A percentile compares a stretch with the other conserved stretches of the same genome.
Conservation (phyloP, 1,140 invertebrate species). For the Tetranychus urticae region DNA sequence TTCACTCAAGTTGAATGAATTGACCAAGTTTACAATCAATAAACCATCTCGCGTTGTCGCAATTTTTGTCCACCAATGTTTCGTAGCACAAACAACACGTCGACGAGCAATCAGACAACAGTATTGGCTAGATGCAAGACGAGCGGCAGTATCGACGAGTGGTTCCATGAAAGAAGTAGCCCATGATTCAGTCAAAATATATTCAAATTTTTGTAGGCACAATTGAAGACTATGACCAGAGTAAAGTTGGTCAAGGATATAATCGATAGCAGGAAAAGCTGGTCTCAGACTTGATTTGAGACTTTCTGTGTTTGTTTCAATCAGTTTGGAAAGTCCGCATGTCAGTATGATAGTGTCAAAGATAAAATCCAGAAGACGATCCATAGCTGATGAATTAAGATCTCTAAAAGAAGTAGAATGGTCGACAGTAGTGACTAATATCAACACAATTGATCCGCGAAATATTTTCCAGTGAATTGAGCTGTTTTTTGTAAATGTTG, state of each 20-base stretch:
- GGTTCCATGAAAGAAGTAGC: background rate
- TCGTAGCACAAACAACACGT: slow-evolving; percentile 3
- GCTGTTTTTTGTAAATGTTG: background rate
- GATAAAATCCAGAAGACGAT: slow-evolving; percentile 1
- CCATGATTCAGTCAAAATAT: background rate
- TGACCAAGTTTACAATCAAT: background rate
- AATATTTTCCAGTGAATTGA: slow-evolving; percentile 6
- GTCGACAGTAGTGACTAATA: background rate
- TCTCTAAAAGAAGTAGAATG: background rate
- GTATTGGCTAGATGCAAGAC: slow-evolving; percentile 1
- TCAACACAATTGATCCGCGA: slow-evolving; percentile 4
- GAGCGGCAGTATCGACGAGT: background rate
- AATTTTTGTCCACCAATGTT: slow-evolving; percentile 5
- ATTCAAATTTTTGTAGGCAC: background rate
- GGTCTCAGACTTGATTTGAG: slow-evolving; percentile 2
- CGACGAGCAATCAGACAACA: slow-evolving; percentile 1
- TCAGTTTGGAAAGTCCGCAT: background rate
- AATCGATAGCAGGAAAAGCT: slow-evolving; percentile 5
- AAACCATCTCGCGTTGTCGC: background rate
- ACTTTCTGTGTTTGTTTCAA: slow-evolving; percentile 1
- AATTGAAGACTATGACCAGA: background rate
- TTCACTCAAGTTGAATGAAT: background rate
- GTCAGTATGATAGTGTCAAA: slow-evolving; percentile 2
- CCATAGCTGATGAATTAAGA: background rate
- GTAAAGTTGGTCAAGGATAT: slow-evolving; percentile 1